A percentile compares a stretch with the other conserved stretches of the same genome.
These are phyloP conservation scores for Epizoanthus scotinus DNA, from an alignment of 92 coral and sea anemone species.

Conservation along the genomic window DNA sequence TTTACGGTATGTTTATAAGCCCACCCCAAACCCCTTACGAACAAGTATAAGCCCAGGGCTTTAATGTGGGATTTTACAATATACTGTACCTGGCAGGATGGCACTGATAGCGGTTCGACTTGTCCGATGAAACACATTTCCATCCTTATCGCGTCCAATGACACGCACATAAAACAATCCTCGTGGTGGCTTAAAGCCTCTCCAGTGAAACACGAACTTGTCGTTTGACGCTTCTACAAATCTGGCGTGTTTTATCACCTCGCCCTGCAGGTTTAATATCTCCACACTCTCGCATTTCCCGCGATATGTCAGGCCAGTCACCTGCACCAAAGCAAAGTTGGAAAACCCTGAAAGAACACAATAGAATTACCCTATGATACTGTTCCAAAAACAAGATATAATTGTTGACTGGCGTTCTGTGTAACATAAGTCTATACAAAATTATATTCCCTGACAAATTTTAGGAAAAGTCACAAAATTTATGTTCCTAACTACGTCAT, in stretches of 20 bases:
- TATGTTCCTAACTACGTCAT: too few relatives aligned
- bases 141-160: constrained; percentile 63
- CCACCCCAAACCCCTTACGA: too few relatives aligned
- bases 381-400: not conserved
- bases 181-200: constrained; percentile 64
- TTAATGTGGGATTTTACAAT: not conserved
- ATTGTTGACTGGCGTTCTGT: too few relatives aligned
- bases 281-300: constrained; percentile 60
- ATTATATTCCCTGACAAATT: too few relatives aligned
- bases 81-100: constrained; percentile 70
- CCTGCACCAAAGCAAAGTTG: constrained; percentile 63
- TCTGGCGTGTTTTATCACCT: constrained; percentile 48
- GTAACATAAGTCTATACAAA: too few relatives aligned
- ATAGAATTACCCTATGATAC: not conserved
- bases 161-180: constrained; percentile 79
- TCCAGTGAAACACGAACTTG: constrained; percentile 76
- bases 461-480: too few relatives aligned
- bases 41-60: too few relatives aligned
- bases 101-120: constrained; percentile 87
- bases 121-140: constrained; percentile 65
- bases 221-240: constrained; percentile 54
- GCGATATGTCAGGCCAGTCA: constrained; percentile 58
- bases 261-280: constrained; percentile 65
- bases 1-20: too few relatives aligned
- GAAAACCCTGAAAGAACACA: constrained; percentile 56